Base-by-base conservation (phyloP, 2,888 invertebrate genomes). In the Leucophenga montana region DNA sequence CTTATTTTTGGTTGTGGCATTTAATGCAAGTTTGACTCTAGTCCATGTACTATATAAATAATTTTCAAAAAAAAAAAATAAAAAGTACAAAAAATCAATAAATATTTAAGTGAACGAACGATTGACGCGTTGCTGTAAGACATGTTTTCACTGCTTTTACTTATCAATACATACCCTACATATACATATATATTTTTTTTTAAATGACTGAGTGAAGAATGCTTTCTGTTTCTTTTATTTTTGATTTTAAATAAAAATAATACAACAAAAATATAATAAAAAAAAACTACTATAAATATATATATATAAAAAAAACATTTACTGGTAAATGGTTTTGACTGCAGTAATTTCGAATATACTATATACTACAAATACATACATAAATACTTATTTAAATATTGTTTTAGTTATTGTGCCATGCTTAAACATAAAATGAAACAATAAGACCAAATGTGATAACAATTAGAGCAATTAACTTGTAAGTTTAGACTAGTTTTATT, bases 1-100 rank as follows among this genome's bases (percentile, higher is more conserved):
- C 13, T 22, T 64, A 48, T 5, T 64, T 50, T 64, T 64, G 62
- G 62, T 62, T 62, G 62, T 62, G 62, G 46, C 62, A 64, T 64
- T 64, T 48, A 27, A 64, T 64, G 62, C 48, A 64, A 64, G 62
- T 64, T 64, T 62, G 44, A 46, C 13, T 48, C 46, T 64, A 64
- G 62, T 64, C 27, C 48, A 64, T 64, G 62, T 64, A 64, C 18
- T 33, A 46, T 20, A 54, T 20, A 54, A 54, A 20, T 11, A 54
- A 53, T n/a, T 16, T 16, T 56, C 22, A 56, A 27, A 56, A 22
- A 22, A 27, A 56, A 22, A 18, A 20, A 18, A 18, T 27, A 13
- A 20, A 39, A 61, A 16, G 39, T 18, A 39, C 9, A 39, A 39
- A 8, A 8, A 39, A 39, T 11, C 39, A 5, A 5, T 39, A 27